Evolutionary conservation across 2,888 invertebrate genomes (phyloP).

Genomic region (Clostera curtula): DNA sequence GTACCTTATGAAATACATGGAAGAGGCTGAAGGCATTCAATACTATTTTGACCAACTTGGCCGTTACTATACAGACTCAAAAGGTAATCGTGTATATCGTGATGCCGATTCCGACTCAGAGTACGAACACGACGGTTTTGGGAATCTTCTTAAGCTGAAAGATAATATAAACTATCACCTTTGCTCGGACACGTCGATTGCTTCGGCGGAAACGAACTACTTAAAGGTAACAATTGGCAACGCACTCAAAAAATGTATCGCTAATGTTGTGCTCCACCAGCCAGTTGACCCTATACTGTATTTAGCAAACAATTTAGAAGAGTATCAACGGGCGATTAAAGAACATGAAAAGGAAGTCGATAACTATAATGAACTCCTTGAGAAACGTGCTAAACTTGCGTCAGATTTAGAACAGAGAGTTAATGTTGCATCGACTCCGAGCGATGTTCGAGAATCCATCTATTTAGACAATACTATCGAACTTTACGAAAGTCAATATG

Average conservation of each 20-base stretch:
- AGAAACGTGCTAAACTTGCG: conserved; percentile 12
- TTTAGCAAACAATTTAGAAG: conserved; percentile 26
- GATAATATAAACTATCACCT: conserved; percentile 3
- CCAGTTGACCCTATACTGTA: conserved; percentile 32
- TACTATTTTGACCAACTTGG: conserved; percentile 30
- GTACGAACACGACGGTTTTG: conserved; percentile 26
- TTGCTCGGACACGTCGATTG: conserved; percentile 18
- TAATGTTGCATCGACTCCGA: too few species aligned
- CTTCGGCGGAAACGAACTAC: conserved; percentile 26
- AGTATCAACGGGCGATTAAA: conserved; percentile 20
- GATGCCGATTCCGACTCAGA: conserved; percentile 16
- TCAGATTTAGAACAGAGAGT: too few species aligned
- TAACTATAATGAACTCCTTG: conserved; percentile 15
- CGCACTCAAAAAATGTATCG: conserved; percentile 31
- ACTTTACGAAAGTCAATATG: too few species aligned
- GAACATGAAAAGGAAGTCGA: conserved; percentile 7
- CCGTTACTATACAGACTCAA: conserved; percentile 21
- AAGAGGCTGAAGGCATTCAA: conserved; percentile 18
- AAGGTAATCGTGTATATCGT: conserved; percentile 23
- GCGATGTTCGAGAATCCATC: too few species aligned
- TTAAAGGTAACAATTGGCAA: conserved; percentile 26
- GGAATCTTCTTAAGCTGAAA: conserved; percentile 23
- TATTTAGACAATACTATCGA: too few species aligned
- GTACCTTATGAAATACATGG: conserved; percentile 22
- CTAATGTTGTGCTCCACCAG: conserved; percentile 31